Evolutionary conservation across 2,888 invertebrate species (phyloP).

Genomic region (Drosophila niveifrons): DNA sequence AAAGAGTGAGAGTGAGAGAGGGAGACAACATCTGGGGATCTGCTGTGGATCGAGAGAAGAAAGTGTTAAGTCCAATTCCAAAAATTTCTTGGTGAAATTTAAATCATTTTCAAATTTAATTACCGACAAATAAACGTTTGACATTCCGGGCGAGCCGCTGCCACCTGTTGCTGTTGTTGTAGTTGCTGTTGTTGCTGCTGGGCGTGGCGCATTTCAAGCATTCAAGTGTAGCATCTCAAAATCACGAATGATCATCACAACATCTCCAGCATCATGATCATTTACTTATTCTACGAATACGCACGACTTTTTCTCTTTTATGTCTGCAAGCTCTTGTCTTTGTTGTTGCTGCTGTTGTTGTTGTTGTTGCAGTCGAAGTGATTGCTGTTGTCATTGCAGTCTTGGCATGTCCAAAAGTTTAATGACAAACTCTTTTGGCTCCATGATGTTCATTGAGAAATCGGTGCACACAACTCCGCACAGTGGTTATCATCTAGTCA

Average conservation of each 20-base stretch:
- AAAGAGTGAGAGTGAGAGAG: conserved; percentile 2
- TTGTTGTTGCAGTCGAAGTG: conserved; percentile 20
- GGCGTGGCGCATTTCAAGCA: conserved; percentile 61
- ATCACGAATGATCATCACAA: conserved; percentile 17
- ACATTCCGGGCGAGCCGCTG: conserved; percentile 69
- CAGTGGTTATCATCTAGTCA: not conserved
- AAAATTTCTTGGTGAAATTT: conserved; percentile 78
- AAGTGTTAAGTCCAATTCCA: conserved; percentile 78
- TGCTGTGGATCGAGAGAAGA: conserved; percentile 58
- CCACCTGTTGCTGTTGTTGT: conserved; percentile 48
- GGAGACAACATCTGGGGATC: conserved; percentile 7
- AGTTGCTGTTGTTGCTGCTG: conserved; percentile 18
- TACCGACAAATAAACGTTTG: conserved; percentile 78
- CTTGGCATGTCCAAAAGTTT: conserved; percentile 51
- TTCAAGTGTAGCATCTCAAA: conserved; percentile 46
- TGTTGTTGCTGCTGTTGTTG: conserved; percentile 10
- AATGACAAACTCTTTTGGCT: conserved; percentile 37
- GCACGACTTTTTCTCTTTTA: conserved; percentile 51
- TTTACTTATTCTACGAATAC: conserved; percentile 56
- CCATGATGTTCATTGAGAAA: conserved; percentile 52
- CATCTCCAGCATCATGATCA: conserved; percentile 19
- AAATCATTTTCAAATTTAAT: conserved; percentile 81
- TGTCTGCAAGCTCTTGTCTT: conserved; percentile 1
- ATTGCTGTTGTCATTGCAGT: conserved; percentile 47
- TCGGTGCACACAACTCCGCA: conserved; percentile 34